Evolutionary conservation across 2,113 vertebrate genomes (phyloP).

Genomic region (Tragelaphus buxtoni): DNA sequence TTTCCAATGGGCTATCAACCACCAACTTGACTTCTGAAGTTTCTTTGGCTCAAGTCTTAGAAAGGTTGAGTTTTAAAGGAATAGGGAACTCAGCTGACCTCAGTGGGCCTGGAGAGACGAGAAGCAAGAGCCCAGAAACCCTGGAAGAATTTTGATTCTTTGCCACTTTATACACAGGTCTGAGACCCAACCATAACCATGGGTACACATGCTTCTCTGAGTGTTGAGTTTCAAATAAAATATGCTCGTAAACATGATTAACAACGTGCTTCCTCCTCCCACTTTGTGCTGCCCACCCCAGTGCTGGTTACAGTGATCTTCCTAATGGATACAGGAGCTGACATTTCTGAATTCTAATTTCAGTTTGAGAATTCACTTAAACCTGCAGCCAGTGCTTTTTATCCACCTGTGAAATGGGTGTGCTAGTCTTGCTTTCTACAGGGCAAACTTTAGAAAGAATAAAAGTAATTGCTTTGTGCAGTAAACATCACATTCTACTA

Average conservation of each 20-base stretch:
- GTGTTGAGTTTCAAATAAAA: background rate
- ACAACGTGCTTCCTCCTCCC: background rate
- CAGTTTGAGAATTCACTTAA: background rate
- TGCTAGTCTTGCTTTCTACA: fast-evolving
- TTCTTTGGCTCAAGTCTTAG: background rate
- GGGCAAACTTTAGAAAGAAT: background rate
- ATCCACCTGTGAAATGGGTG: background rate
- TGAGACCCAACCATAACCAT: background rate
- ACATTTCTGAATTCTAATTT: background rate
- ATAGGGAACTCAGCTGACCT: background rate
- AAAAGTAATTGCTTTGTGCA: background rate
- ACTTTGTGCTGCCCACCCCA: fast-evolving
- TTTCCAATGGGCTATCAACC: background rate
- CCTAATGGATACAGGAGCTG: fast-evolving
- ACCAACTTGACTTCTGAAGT: background rate
- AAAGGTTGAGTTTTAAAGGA: background rate
- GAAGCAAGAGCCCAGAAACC: background rate
- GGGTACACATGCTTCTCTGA: background rate
- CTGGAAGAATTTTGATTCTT: background rate
- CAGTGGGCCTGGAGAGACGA: background rate
- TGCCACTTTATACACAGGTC: background rate
- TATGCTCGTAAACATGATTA: background rate
- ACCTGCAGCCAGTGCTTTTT: background rate
- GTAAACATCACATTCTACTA: background rate
- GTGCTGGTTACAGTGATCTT: background rate